Conservation (phyloP, 2,797 vertebrate genomes). For the Labroides dimidiatus region DNA sequence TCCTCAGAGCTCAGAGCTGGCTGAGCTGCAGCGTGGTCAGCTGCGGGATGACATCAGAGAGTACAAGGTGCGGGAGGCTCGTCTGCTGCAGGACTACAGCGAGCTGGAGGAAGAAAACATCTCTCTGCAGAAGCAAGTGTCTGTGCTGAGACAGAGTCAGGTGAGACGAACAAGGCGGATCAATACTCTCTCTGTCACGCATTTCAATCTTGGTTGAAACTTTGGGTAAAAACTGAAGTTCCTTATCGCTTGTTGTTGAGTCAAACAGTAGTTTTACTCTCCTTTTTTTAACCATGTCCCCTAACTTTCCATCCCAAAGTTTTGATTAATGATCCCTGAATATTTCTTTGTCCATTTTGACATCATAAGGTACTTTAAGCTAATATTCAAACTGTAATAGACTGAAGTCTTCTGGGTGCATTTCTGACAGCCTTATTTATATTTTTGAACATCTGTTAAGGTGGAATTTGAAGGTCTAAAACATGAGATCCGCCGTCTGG, state of each 20-base stretch:
- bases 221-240: not conserved
- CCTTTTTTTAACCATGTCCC: too few relatives aligned
- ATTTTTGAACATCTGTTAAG: constrained; percentile 71
- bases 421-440: not conserved
- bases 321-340: too few relatives aligned
- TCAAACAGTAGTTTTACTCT: too few relatives aligned
- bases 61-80: constrained; percentile 94
- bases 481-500: constrained; percentile 95
- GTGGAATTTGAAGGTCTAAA: constrained; percentile 98
- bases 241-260: too few relatives aligned
- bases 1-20: constrained; percentile 88
- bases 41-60: constrained; percentile 96
- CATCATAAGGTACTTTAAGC: not conserved
- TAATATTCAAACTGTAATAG: not conserved
- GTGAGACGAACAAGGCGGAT: constrained; percentile 62
- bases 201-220: not conserved
- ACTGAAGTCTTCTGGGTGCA: not conserved
- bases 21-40: constrained; percentile 90
- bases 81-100: constrained; percentile 94
- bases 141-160: constrained; percentile 94
- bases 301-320: too few relatives aligned
- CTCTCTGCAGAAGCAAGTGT: constrained; percentile 97
- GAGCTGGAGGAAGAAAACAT: constrained; percentile 99
- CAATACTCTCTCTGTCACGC: not conserved
- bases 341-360: not conserved